Conservation (phyloP, 2,113 vertebrate species). For the Vidua chalybeata region DNA sequence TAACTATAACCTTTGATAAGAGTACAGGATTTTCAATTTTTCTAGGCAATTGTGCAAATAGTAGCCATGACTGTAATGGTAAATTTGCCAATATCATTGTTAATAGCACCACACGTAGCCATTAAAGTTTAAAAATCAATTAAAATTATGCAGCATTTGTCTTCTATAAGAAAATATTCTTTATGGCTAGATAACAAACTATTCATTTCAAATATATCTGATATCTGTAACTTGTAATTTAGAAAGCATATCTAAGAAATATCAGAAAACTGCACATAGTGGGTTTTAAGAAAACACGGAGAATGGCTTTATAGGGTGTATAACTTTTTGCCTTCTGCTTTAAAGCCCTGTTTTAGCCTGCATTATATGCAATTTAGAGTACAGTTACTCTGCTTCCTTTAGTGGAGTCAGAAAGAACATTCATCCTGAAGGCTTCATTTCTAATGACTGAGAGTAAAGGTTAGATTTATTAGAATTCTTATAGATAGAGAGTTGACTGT, state of each 20-base stretch:
- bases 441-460: not conserved
- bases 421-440: not conserved
- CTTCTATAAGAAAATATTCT: not conserved
- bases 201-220: not conserved
- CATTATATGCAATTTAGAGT: not conserved
- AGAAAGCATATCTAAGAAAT: not conserved
- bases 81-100: not conserved
- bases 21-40: not conserved
- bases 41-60: not conserved
- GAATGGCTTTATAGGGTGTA: not conserved
- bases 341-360: not conserved
- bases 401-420: not conserved
- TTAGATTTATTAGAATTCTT: not conserved
- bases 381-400: not conserved
- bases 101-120: not conserved
- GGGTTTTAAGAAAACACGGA: not conserved
- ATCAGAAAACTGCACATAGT: not conserved
- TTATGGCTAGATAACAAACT: not conserved
- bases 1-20: not conserved
- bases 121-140: not conserved
- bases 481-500: rapidly evolving
- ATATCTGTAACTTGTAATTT: not conserved
- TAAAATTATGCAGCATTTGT: not conserved
- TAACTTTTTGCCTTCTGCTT: not conserved
- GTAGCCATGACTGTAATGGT: not conserved